Evolutionary conservation across 2,888 invertebrate species (phyloP).

Genomic region (Odontocolon sp.): DNA sequence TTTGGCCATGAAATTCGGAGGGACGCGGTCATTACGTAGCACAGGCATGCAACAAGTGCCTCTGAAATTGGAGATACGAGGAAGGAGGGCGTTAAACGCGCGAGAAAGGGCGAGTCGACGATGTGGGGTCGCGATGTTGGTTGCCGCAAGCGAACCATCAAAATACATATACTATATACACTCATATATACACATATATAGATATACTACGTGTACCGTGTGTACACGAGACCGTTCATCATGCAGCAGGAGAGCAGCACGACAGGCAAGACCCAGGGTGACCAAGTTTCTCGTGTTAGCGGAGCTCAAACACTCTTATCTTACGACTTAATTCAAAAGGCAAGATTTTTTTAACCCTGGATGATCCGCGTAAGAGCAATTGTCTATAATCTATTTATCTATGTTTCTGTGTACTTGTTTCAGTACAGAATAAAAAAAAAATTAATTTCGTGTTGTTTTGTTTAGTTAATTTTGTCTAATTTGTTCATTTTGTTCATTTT

Average conservation of each 20-base stretch:
- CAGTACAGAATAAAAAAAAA: too few species aligned
- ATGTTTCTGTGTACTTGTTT: too few species aligned
- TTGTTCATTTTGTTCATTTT: too few species aligned
- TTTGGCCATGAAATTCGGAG: constrained; percentile 47
- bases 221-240: constrained; percentile 62
- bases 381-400: too few species aligned
- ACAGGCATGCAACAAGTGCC: constrained; percentile 74
- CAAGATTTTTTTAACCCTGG: too few species aligned
- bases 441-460: too few species aligned
- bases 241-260: constrained; percentile 48
- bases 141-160: constrained; percentile 44
- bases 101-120: constrained; percentile 57
- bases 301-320: constrained; percentile 56
- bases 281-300: constrained; percentile 37
- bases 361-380: too few species aligned
- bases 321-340: constrained; percentile 49
- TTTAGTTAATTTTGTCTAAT: too few species aligned
- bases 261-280: too few species aligned
- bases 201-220: too few species aligned
- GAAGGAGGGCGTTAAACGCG: constrained; percentile 59
- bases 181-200: too few species aligned
- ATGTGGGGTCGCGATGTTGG: constrained; percentile 29
- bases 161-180: too few species aligned
- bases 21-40: constrained; percentile 47
- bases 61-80: constrained; percentile 68